phyloP scores from a whole-genome alignment of 2,888 invertebrate species.

The Eristalinus sepulchralis region DNA sequence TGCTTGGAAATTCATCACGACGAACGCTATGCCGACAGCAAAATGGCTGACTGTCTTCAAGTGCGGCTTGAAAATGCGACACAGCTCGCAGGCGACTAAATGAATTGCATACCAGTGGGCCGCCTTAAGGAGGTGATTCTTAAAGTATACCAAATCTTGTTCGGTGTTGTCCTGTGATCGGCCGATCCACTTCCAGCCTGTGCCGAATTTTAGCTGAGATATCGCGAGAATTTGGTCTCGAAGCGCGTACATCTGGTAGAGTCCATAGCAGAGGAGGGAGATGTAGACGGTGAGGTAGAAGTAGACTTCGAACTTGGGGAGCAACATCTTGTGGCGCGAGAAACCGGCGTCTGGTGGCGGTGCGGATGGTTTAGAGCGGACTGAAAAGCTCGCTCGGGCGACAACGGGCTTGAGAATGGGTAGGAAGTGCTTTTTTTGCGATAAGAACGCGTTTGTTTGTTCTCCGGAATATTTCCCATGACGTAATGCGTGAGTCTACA shows the following conservation, averaged over 20 bases:
- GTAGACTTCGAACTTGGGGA: conserved; percentile 74
- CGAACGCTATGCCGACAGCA: conserved; percentile 74
- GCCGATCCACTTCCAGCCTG: conserved; percentile 77
- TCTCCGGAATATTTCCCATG: no score
- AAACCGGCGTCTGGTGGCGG: neutral
- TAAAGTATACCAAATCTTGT: conserved; percentile 78
- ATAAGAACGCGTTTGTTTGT: neutral
- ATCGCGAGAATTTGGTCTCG: conserved; percentile 74
- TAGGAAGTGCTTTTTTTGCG: neutral
- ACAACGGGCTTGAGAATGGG: neutral
- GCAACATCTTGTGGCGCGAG: conserved; percentile 32
- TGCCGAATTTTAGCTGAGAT: conserved; percentile 74
- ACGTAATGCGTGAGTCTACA: no score
- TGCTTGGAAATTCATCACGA: conserved; percentile 72
- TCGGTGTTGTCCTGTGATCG: conserved; percentile 78
- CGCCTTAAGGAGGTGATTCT: conserved; percentile 74
- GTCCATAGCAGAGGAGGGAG: conserved; percentile 76
- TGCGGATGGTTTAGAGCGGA: neutral
- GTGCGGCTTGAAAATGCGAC: conserved; percentile 70
- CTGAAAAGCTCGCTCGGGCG: neutral
- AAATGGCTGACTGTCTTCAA: conserved; percentile 73
- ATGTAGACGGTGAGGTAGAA: conserved; percentile 78
- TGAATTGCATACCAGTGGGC: conserved; percentile 78
- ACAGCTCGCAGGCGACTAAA: conserved; percentile 72
- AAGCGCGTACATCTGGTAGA: conserved; percentile 74